Evolutionary conservation across 2,888 invertebrate genomes (phyloP), one percentile per base, ranked within the genome.

Genomic region (Dilophus febrilis): DNA sequence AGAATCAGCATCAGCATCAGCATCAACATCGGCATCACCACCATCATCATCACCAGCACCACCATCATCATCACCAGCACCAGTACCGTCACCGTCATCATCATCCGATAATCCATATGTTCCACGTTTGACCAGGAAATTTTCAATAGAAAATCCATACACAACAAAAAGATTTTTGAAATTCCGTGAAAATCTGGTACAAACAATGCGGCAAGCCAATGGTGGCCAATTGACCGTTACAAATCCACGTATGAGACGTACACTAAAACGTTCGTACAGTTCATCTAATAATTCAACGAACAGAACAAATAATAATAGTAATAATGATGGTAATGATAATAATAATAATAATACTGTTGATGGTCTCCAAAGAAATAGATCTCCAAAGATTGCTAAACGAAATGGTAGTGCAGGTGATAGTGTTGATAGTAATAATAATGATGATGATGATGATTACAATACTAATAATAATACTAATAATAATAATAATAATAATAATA

Each of bases 231-330:
- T 66, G 14, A 59, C 68, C 1, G 65, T 66, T 2, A 65, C 76
- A 18, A 82, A 81, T 49, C 74, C 77, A 0, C 74, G 78, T 50
- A 83, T 82, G 83, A 64, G 79, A n/a, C 62, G 77, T 42, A 67
- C 65, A 1, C n/a, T n/a, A n/a, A 22, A 22, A 22, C 22, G 22
- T 22, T 6, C 22, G 8, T 6, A 6, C 8, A 4, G 8, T 22
- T 8, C 4, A 22, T 6, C 22, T 6, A 4, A 22, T 6, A 4
- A 22, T 6, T 22, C 8, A 22, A 22, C 22, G 8, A 22, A 22
- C 22, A 8, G 8, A 6, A 8, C 22, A 4, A 8, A 8, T 22
- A 22, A 22, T 22, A 22, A 22, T 22, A 22, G 8, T 22, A 22
- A 22, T 8, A 22, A 22, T 22, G 22, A 22, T 22, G 8, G 8